Evolutionary conservation across 2,888 invertebrate genomes (phyloP).

Genomic region (Drosophila phalerata): DNA sequence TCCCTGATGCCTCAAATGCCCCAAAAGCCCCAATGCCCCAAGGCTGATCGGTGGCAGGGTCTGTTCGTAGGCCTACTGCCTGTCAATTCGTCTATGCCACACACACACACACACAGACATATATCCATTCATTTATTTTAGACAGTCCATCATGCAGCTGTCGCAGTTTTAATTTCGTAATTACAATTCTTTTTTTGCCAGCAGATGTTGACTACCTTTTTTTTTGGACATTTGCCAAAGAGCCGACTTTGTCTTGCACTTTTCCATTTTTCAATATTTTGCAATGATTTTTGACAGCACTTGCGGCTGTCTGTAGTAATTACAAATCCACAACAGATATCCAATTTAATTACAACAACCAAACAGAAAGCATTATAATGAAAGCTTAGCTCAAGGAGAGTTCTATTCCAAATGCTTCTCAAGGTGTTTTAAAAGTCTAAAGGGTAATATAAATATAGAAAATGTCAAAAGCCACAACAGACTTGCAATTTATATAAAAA

Average conservation of each 20-base stretch:
- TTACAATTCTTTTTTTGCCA: conserved; percentile 66
- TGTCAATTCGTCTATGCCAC: conserved; percentile 66
- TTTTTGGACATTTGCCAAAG: conserved; percentile 60
- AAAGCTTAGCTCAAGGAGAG: neutral
- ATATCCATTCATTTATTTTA: conserved; percentile 67
- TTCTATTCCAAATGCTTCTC: neutral
- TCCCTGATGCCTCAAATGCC: conserved; percentile 1
- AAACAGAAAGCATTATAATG: neutral
- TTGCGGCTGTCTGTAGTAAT: conserved; percentile 57
- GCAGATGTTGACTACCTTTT: conserved; percentile 13
- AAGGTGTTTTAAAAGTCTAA: neutral
- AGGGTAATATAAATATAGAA: neutral
- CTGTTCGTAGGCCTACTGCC: conserved; percentile 19
- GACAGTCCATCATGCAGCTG: conserved; percentile 78
- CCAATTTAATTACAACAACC: conserved; percentile 55
- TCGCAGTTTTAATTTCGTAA: conserved; percentile 78
- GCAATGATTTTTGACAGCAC: conserved; percentile 71
- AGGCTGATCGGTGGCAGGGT: conserved; percentile 53
- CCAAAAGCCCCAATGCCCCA: conserved; percentile 30
- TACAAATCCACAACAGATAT: conserved; percentile 49
- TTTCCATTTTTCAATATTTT: conserved; percentile 58
- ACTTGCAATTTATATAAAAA: neutral
- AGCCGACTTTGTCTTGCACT: conserved; percentile 25
- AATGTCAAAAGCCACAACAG: neutral
- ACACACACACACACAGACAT: conserved; percentile 9